Base-by-base conservation (phyloP, 2,797 vertebrate species). In the Scyliorhinus canicula region DNA sequence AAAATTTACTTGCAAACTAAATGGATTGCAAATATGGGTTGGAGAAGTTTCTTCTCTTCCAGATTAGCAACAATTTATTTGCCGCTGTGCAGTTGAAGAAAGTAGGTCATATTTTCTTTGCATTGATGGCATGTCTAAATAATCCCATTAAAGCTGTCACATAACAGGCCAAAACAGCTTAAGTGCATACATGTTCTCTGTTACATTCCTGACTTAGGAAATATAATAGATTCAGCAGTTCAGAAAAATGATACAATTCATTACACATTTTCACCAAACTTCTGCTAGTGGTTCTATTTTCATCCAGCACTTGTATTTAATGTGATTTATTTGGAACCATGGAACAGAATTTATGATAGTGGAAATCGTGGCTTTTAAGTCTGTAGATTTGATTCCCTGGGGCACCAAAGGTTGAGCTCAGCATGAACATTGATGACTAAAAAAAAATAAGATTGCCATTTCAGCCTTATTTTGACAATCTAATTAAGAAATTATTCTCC, bases 81-180 rank as follows among this genome's bases (percentile, higher is more conserved):
- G 63, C 63, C 67, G 57, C 21, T 44, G 40, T 91, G n/a, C 7
- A 67, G 40, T 40, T 3, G 21, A 35, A 69, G 95, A 96, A 97
- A 97, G 96, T 96, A 97, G 97, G 97, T 97, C 97, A 97, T 95
- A 96, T 96, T 96, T 96, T 95, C 95, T 95, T 93, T 95, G 95
- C 95, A 95, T 47, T 84, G 95, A 84, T 79, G 55, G 57, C 52
- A 88, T 71, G 55, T 96, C 95, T 96, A 96, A 96, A 96, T 95
- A 96, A 96, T 95, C 96, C 96, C 96, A 96, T 96, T 96, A 96
- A 97, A 96, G 95, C 96, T 96, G 96, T 96, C 97, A 97, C 96
- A 96, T 95, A 95, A 96, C 96, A 95, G 95, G 95, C 96, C 95
- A 95, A 96, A 96, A 95, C 96, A 95, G 14, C 12, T 95, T 96